Evolutionary conservation across 2,888 invertebrate species (phyloP), one percentile per base, ranked within the genome.

Genomic region (Maniola hyperantus): DNA sequence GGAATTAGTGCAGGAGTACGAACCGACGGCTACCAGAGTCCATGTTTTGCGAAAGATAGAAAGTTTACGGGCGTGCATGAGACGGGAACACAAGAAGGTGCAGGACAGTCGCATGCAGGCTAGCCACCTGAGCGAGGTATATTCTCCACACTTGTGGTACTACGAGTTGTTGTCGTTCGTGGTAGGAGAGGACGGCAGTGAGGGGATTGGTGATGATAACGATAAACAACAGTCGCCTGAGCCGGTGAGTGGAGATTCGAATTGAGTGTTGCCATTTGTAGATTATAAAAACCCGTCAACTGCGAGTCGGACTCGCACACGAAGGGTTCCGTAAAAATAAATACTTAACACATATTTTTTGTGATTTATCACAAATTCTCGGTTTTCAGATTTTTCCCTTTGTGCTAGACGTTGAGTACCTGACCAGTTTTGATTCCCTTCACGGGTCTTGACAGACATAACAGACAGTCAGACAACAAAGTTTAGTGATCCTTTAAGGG

Each of bases 41-140:
- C 89, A 90, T 61, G 84, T 91, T 5, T 71, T 90, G 72, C 81
- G 90, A 63, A 91, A 91, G 76, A 89, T 91, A 48, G 91, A 91
- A 75, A 91, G 90, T 73, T 72, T 91, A 69, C 83, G 91, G 39
- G 89, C 91, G 7, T 90, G 91, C 72, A 85, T 88, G 69, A 76
- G 91, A 7, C 78, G 91, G 48, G 91, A 90, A 66, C 79, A 82
- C 69, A 89, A 85, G 66, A 80, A 81, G 46, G 86, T 90, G 4
- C 72, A 76, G 36, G 83, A 84, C 34, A 88, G 88, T 66, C 79
- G 81, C 5, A 13, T 54, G 42, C 62, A 63, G n/a, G 82, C 87
- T 13, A 75, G 72, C 1, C 73, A 69, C 5, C 78, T 79, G 0
- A 82, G 83, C 0, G 87, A 87, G 8, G 66, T 87, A 0, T 87